phyloP scores from a whole-genome alignment of 2,113 vertebrate genomes.

The Tringa solitaria region DNA sequence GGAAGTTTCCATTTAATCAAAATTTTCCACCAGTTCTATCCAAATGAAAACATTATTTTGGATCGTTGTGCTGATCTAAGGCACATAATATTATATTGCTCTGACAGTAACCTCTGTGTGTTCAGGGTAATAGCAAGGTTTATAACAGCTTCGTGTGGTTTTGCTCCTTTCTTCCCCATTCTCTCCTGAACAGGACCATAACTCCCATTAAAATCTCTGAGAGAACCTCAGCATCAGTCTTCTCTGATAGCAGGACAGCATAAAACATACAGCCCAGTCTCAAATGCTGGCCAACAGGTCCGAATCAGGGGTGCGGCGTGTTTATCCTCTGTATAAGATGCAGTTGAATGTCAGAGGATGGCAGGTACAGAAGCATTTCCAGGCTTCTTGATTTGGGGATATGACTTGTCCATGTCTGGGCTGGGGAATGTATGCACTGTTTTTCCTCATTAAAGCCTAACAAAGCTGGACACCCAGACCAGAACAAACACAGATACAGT shows the following conservation, averaged over 20 bases:
- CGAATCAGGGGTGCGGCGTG: neutral
- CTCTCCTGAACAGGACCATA: neutral
- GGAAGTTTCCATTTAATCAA: conserved; percentile 51
- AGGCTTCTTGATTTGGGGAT: neutral
- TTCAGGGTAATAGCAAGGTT: neutral
- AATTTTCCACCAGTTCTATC: conserved; percentile 40
- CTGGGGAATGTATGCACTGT: neutral
- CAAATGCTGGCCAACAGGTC: neutral
- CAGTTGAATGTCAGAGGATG: neutral
- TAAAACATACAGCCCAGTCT: neutral
- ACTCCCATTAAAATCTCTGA: neutral
- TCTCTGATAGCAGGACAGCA: neutral
- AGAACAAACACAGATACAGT: neutral
- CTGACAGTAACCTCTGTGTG: neutral
- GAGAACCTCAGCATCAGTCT: neutral
- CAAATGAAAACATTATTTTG: conserved; percentile 43
- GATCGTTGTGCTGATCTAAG: neutral
- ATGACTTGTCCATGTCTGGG: neutral
- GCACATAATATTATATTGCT: neutral
- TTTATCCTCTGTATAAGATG: neutral
- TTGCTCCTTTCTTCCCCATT: neutral
- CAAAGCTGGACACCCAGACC: neutral
- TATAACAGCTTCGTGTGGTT: neutral
- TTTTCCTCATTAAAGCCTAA: neutral
- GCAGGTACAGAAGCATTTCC: neutral